Conservation (phyloP, 2,113 vertebrate genomes). For the Numenius arquata region DNA sequence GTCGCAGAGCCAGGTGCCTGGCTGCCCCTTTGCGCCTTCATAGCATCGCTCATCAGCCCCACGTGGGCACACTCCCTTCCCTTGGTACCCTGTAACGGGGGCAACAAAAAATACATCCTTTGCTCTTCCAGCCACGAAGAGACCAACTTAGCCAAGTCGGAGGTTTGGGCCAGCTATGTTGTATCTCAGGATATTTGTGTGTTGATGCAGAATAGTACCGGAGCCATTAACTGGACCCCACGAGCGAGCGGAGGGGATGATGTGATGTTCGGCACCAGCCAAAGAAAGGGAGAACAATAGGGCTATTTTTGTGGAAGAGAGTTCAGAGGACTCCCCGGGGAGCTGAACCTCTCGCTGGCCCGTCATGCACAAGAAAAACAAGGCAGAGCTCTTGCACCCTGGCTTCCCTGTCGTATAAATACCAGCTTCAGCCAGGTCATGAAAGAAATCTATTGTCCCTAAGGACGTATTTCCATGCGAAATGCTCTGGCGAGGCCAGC, state of each 20-base stretch:
- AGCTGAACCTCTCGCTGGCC: background rate
- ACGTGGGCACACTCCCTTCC: rapidly evolving
- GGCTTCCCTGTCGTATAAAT: background rate
- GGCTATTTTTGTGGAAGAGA: background rate
- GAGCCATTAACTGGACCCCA: background rate
- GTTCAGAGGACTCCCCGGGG: background rate
- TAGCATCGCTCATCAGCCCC: rapidly evolving
- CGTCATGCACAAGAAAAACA: background rate
- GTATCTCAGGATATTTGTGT: background rate
- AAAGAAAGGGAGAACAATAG: background rate
- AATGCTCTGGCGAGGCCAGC: constrained; percentile 28
- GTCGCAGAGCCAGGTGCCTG: background rate
- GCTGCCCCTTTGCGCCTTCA: background rate
- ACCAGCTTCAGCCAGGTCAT: background rate
- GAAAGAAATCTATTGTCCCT: constrained; percentile 34
- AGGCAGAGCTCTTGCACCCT: background rate
- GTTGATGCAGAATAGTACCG: background rate
- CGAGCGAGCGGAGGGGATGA: background rate
- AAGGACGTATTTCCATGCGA: background rate
- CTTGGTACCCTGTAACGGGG: background rate
- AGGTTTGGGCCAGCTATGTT: background rate
- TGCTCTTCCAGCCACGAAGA: background rate
- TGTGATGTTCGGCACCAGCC: background rate
- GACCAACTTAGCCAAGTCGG: background rate
- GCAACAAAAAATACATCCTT: background rate